These are phyloP conservation scores for Nowickia ferox DNA, from an alignment of 2,888 invertebrate species.

Conservation along the genomic window DNA sequence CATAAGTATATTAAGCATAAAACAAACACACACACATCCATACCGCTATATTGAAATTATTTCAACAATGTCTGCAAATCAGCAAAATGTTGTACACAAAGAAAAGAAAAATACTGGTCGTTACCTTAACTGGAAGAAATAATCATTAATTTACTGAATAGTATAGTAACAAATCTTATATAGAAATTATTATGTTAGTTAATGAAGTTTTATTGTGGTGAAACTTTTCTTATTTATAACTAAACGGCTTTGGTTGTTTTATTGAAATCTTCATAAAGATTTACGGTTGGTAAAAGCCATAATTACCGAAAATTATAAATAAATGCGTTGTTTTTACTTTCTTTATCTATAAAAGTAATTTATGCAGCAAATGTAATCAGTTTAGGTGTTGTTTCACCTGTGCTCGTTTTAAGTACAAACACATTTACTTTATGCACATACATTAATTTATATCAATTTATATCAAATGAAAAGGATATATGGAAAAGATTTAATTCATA, in stretches of 20 bases:
- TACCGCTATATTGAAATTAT: background rate
- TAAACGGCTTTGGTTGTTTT: background rate
- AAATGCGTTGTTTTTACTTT: too few relatives aligned
- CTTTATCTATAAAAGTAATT: too few relatives aligned
- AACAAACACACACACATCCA: background rate
- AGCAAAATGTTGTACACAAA: background rate
- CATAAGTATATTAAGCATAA: background rate
- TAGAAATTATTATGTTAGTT: background rate
- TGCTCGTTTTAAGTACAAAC: too few relatives aligned
- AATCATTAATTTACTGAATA: conserved; percentile 6
- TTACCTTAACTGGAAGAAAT: background rate
- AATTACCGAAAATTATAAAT: too few relatives aligned
- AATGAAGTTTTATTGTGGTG: conserved; percentile 4
- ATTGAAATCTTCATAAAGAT: too few relatives aligned
- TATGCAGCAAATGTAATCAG: too few relatives aligned
- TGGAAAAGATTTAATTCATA: too few relatives aligned
- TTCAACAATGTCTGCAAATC: conserved; percentile 6
- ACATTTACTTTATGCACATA: too few relatives aligned
- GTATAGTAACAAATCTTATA: background rate
- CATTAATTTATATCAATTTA: too few relatives aligned
- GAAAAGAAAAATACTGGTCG: background rate
- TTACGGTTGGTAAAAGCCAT: too few relatives aligned
- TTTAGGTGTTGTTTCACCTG: too few relatives aligned
- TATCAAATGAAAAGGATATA: too few relatives aligned
- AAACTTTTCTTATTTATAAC: background rate